Percentiles rank a stretch among this genome's conserved stretches.
These are phyloP conservation scores for Salvelinus namaycush DNA, from an alignment of 2,113 vertebrate genomes.

Conservation along the genomic window DNA sequence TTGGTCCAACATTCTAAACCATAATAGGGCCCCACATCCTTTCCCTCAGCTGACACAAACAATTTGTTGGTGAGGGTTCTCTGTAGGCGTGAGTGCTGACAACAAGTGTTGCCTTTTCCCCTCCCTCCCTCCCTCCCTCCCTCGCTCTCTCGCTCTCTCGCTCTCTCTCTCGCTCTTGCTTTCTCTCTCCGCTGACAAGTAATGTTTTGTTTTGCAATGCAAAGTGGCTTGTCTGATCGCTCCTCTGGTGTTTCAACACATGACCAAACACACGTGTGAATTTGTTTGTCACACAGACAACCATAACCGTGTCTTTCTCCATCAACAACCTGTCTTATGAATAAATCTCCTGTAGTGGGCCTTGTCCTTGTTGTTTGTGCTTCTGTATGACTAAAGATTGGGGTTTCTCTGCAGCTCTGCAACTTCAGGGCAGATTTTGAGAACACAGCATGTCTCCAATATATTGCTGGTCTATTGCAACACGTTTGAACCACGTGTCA, in stretches of 20 bases:
- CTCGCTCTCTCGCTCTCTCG: too few species aligned
- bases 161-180: neutral
- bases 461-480: neutral
- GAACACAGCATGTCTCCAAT: neutral
- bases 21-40: constrained; percentile 54
- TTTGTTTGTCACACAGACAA: constrained; percentile 1
- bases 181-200: constrained; percentile 32
- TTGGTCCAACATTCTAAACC: constrained; percentile 63
- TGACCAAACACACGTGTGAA: constrained; percentile 30
- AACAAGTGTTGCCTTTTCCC: constrained; percentile 10
- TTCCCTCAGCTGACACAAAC: constrained; percentile 63
- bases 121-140: too few species aligned
- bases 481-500: neutral
- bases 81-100: constrained; percentile 36
- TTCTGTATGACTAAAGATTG: neutral
- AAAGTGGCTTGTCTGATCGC: constrained; percentile 36
- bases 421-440: neutral
- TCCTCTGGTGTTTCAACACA: constrained; percentile 44
- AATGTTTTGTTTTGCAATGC: constrained; percentile 53
- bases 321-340: constrained; percentile 6
- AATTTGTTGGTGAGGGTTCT: constrained; percentile 55
- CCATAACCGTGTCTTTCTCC: neutral
- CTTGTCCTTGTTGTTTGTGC: neutral
- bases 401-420: constrained; percentile 10
- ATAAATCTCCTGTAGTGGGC: constrained; percentile 3